These are phyloP conservation scores for Protonemura montana DNA, from an alignment of 2,888 invertebrate genomes.

Conservation along the genomic window DNA sequence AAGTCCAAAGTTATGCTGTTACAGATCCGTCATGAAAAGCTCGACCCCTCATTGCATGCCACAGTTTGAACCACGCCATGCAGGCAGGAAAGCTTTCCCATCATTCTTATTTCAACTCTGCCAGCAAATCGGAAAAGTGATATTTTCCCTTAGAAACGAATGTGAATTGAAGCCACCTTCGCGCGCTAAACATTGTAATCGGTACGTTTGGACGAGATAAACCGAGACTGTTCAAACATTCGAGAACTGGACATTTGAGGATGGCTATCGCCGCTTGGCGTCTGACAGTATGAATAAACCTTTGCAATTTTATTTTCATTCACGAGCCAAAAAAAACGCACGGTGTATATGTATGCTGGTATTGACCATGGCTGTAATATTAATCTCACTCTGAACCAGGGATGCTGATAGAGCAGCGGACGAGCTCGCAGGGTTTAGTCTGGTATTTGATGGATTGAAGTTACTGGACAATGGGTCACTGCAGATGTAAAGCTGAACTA, in stretches of 20 bases:
- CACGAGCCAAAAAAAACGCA: background rate
- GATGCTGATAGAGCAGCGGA: background rate
- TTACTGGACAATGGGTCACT: background rate
- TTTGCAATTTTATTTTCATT: conserved; percentile 37
- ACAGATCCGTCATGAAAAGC: background rate
- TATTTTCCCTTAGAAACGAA: conserved; percentile 22
- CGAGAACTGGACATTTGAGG: background rate
- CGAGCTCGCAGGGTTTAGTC: background rate
- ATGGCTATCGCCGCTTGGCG: background rate
- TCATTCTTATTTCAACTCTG: background rate
- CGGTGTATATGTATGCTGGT: background rate
- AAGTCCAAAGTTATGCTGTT: background rate
- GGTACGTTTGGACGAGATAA: background rate
- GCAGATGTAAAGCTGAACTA: conserved; percentile 7
- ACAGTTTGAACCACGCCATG: background rate
- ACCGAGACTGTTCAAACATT: background rate
- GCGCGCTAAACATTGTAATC: conserved; percentile 17
- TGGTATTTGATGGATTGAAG: conserved; percentile 28
- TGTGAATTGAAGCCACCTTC: background rate
- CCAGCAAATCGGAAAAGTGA: conserved; percentile 8
- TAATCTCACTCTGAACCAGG: conserved; percentile 25
- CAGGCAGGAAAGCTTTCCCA: background rate
- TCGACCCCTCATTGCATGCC: background rate
- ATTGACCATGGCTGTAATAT: conserved; percentile 35
- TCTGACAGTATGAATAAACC: conserved; percentile 33